Conservation (phyloP, 1,140 invertebrate genomes). For the Trachymyrmex cornetzi region DNA sequence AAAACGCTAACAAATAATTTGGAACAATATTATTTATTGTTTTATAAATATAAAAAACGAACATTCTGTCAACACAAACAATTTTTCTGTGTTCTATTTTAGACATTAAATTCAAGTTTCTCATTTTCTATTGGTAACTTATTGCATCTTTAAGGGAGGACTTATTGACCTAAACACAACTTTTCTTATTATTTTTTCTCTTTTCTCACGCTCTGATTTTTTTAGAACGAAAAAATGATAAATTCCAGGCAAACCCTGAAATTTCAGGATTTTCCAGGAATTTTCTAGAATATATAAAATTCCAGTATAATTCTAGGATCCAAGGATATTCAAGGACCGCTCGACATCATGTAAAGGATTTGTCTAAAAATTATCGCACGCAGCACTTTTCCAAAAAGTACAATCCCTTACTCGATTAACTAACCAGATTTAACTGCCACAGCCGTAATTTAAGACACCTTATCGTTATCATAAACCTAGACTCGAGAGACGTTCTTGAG, state of each 20-base stretch:
- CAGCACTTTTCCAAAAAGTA: constrained; percentile 33
- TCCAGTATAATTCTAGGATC: neutral
- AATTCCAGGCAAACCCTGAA: neutral
- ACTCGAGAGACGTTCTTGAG: constrained; percentile 31
- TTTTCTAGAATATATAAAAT: neutral
- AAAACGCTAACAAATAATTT: neutral
- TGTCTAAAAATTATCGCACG: constrained; percentile 8
- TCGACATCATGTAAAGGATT: neutral
- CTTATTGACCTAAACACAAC: too few species aligned
- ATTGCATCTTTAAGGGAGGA: neutral
- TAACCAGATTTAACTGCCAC: constrained; percentile 61
- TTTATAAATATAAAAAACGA: neutral
- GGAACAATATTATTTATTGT: neutral
- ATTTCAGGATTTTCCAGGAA: neutral
- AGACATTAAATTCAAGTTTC: too few species aligned
- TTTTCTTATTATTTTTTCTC: too few species aligned
- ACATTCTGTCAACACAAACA: too few species aligned
- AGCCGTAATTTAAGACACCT: constrained; percentile 31
- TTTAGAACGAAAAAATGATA: too few species aligned
- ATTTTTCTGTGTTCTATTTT: too few species aligned
- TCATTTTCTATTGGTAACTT: neutral
- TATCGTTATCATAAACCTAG: constrained; percentile 69
- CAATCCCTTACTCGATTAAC: neutral
- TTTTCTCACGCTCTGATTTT: too few species aligned
- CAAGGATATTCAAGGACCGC: neutral